Evolutionary conservation across 2,797 vertebrate species (phyloP).

Genomic region (Dromococcyx pavoninus): DNA sequence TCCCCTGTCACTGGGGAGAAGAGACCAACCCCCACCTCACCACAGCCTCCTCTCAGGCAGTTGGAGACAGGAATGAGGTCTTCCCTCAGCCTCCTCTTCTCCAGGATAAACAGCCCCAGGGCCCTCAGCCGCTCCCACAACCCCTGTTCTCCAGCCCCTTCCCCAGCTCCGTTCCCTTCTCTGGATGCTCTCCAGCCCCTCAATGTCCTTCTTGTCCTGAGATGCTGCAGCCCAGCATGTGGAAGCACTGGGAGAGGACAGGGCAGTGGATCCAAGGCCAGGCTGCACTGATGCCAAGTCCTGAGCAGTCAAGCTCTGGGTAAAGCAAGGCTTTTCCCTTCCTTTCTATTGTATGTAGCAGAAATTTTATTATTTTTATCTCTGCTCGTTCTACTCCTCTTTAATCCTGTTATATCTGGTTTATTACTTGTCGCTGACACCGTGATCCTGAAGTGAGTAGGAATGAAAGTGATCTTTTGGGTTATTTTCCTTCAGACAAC

Average conservation of each 20-base stretch:
- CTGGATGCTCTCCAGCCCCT: too few relatives aligned
- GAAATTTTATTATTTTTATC: background rate
- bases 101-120: too few relatives aligned
- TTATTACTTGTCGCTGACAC: background rate
- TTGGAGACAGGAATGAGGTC: too few relatives aligned
- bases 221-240: background rate
- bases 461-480: background rate
- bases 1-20: too few relatives aligned
- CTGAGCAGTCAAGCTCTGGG: background rate
- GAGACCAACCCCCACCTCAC: too few relatives aligned
- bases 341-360: background rate
- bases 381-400: background rate
- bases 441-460: accelerated
- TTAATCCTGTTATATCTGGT: background rate
- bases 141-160: too few relatives aligned
- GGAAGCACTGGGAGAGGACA: background rate
- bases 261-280: background rate
- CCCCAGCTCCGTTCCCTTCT: too few relatives aligned
- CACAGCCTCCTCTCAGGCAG: too few relatives aligned
- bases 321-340: background rate
- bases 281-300: background rate
- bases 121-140: too few relatives aligned
- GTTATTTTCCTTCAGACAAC: background rate
- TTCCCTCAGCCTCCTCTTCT: too few relatives aligned
- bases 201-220: too few relatives aligned